Conservation (phyloP, 2,113 vertebrate species). For the Tetrax tetrax region DNA sequence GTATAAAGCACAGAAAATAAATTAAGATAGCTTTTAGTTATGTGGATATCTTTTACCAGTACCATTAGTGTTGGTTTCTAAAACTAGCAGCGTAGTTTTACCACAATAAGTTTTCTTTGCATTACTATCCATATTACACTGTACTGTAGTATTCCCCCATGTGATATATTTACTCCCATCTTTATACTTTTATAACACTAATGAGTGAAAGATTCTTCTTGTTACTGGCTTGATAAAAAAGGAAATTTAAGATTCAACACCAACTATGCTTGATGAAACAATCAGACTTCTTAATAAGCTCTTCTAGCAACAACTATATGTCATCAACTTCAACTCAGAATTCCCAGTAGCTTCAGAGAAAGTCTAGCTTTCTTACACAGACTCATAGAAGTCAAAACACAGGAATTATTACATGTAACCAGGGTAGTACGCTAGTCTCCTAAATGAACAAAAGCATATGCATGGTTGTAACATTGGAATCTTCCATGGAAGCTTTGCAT, state of each 20-base stretch:
- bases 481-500: background rate
- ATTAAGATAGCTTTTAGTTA: background rate
- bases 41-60: background rate
- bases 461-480: background rate
- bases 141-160: background rate
- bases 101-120: conserved; percentile 20
- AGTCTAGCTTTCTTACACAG: background rate
- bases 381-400: background rate
- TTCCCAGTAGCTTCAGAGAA: background rate
- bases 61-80: conserved; percentile 42
- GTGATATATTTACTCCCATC: background rate
- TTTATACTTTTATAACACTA: conserved; percentile 19
- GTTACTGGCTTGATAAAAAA: background rate
- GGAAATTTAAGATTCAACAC: background rate
- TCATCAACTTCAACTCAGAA: background rate
- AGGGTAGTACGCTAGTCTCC: background rate
- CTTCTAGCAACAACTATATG: background rate
- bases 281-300: conserved; percentile 1
- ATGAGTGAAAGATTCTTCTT: background rate
- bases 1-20: background rate
- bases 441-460: background rate
- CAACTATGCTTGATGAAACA: background rate
- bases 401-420: background rate
- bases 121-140: background rate
- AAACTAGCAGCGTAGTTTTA: conserved; percentile 21